Base-by-base conservation (phyloP, 2,113 vertebrate genomes). In the Mesembrinibis cayennensis region DNA sequence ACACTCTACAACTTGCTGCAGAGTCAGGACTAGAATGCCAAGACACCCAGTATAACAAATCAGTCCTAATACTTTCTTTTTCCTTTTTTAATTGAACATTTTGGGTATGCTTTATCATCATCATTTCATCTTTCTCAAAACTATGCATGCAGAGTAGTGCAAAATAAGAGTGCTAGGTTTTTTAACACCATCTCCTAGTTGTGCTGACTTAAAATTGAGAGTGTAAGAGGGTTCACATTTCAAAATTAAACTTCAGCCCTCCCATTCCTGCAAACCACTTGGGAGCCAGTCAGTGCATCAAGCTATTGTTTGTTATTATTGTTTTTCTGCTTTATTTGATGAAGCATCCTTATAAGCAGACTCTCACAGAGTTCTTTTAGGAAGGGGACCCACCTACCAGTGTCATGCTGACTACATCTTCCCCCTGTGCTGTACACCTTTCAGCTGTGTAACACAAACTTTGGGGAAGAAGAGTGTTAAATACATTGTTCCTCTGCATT, bases 121-220 rank as follows among this genome's bases (percentile, higher is more conserved):
- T 45, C 5, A 34, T 52, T 30, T 67, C 22, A 34, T 36, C 10
- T 85, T 53, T 76, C 47, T 59, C 56, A 69, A 82, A 82, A 76
- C 23, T 16, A 7, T 16, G 15, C 30, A 38, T 0, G 0, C 4
- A 44, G 7, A 74, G 14, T 30, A 65, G 26, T 3, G 4, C 20
- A 55, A 76, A 76, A 7, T 55, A 30, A 29, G 44, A 79, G 27
- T 4, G 4, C 12, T n/a, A 22, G 36, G 36, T 5, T 72, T 74
- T 70, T 61, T 62, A 40, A 44, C 7, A 1, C 38, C 27, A 18
- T 52, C 19, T 89, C 25, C 56, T 65, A 52, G 15, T 8, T 70
- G 23, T 82, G 66, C 53, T 65, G 30, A n/a, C 65, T 94, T 82
- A 49, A 2, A 67, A 1, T 15, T 40, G 13, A 65, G 49, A 42